Evolutionary conservation across 2,797 vertebrate genomes (phyloP), one percentile per base, ranked within the genome.

Genomic region (Schizothorax lantsangensis): DNA sequence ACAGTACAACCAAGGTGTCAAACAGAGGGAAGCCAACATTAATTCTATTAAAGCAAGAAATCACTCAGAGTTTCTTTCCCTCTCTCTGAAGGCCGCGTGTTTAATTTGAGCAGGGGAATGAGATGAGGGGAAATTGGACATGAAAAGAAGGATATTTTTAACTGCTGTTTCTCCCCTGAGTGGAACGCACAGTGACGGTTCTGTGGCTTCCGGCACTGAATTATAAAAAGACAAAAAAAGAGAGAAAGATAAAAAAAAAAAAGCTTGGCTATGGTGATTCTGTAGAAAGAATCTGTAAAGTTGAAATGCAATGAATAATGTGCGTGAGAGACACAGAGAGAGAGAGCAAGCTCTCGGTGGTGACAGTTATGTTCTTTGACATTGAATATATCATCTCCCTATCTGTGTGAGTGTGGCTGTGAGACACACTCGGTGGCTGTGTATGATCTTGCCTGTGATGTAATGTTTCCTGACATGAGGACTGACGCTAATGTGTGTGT

Each of bases 131-230:
- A 85, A 88, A 86, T 84, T 72, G 68, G 75, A 89, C 88, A 85
- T 85, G 85, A 84, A 89, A 85, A 85, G 80, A 52, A 80, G 38
- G 84, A 88, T 90, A 85, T 89, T 91, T 91, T 90, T 90, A 88
- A 90, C 90, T 79, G 71, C 59, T 49, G 79, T 54, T 72, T 84
- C 83, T 69, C 83, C 74, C 64, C 64, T 88, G 88, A 86, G 86
- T 83, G 38, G 40, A 86, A 89, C 81, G 10, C 78, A 57, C 84
- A 86, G 74, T 87, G 90, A 90, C 54, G 68, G 74, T 72, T 79
- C 52, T 21, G 83, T 83, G 68, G 74, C 83, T 83, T 64, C 49
- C 9, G 84, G 84, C 83, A 38, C 62, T 74, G 81, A 69, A 77
- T 85, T 81, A 88, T 87, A 82, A 83, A 85, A 84, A 84, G 36